Evolutionary conservation across 2,797 vertebrate species (phyloP).

Genomic region (Nyctibius grandis): DNA sequence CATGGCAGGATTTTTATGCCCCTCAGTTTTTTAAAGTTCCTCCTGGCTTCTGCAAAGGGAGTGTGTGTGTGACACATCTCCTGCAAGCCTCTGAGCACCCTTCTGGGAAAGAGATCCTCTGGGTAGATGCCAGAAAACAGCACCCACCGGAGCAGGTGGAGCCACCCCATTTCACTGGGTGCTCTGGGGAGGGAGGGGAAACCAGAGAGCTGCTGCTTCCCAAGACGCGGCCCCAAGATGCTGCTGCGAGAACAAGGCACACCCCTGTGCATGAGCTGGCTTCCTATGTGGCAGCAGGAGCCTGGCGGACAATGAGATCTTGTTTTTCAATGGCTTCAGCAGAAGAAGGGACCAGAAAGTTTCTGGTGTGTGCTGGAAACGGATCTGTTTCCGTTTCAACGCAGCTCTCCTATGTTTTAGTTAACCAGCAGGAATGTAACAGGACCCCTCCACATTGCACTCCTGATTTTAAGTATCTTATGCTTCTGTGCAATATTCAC

Average conservation of each 20-base stretch:
- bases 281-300: not conserved
- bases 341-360: not conserved
- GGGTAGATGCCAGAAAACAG: not conserved
- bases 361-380: not conserved
- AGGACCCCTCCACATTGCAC: not conserved
- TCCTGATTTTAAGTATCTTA: not conserved
- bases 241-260: not conserved
- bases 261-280: not conserved
- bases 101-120: not conserved
- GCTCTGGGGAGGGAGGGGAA: not conserved
- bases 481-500: not conserved
- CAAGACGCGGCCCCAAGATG: not conserved
- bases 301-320: not conserved
- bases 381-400: not conserved
- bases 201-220: not conserved
- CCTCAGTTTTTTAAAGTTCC: not conserved
- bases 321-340: not conserved
- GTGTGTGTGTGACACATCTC: fast-evolving
- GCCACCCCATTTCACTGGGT: not conserved
- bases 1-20: fast-evolving
- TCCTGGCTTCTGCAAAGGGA: not conserved
- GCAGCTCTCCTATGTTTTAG: not conserved
- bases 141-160: not conserved
- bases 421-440: not conserved
- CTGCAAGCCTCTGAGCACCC: not conserved